phyloP scores from a whole-genome alignment of 2,797 vertebrate species.

The Serranus cabrilla region DNA sequence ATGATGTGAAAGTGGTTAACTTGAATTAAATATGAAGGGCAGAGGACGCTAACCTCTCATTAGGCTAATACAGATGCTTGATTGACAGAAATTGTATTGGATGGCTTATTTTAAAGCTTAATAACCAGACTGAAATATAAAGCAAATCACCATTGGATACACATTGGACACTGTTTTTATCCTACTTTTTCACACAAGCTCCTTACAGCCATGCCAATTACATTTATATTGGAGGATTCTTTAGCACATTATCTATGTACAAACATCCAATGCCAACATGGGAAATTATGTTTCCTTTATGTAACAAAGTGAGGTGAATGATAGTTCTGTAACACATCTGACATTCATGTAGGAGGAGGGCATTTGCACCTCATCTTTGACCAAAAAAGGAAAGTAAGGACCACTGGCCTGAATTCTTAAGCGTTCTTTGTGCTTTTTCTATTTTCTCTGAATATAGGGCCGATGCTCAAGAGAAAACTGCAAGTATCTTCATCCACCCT shows the following conservation, averaged over 20 bases:
- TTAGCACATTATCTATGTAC: not conserved
- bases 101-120: constrained; percentile 20
- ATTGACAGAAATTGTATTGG: constrained; percentile 14
- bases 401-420: not conserved
- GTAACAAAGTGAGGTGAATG: not conserved
- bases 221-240: not conserved
- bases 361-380: not conserved
- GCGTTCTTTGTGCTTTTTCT: not conserved
- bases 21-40: constrained; percentile 35
- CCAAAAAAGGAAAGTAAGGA: not conserved
- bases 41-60: constrained; percentile 14
- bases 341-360: not conserved
- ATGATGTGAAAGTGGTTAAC: constrained; percentile 29
- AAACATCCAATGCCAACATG: not conserved
- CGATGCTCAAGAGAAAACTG: constrained; percentile 99
- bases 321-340: not conserved
- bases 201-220: not conserved
- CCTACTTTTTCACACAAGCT: not conserved
- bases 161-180: not conserved
- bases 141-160: no score
- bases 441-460: constrained; percentile 85
- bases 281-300: not conserved
- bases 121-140: not conserved
- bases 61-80: constrained; percentile 10
- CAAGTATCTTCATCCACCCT: constrained; percentile 99